Base-by-base conservation (phyloP, 2,888 invertebrate species). In the Drosophila quinaria region DNA sequence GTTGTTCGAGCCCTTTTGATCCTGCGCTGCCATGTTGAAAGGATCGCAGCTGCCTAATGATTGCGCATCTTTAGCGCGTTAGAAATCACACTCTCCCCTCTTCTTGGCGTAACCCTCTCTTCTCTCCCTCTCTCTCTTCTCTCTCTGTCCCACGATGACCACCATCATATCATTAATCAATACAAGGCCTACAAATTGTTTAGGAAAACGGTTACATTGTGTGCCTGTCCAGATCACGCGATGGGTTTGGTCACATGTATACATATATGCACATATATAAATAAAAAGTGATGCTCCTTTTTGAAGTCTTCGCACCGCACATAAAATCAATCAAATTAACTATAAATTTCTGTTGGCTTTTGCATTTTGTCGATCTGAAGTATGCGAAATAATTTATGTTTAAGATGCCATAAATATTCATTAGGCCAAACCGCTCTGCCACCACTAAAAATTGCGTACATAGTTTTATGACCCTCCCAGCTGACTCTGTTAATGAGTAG, bases 301-400 rank as follows among this genome's bases (percentile, higher is more conserved):
- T 44, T 55, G 70, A 37, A 46, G 51, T 66, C 60, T 65, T 50
- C 22, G 50, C 41, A 46, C 59, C 62, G 61, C 77, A 73, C 85
- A 84, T 87, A 90, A 90, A 87, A 87, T 90, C 90, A 90, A 87
- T 87, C 89, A 87, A 87, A 89, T 90, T 81, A 78, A 80, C 81
- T 81, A 90, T 87, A 89, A 90, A 83, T 81, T 73, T 77, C 31
- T 54, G 70, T 55, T 64, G 64, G 67, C 63, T 74, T 74, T 55
- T 62, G 58, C 51, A 56, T 60, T 56, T 74, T 11, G 19, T 82
- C 66, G 72, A 76, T 76, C 71, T 70, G 50, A 58, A 64, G 64
- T 82, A 86, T 83, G 87, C 89, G 74, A 90, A 86, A 86, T 88
- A 90, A 78, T 87, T 80, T 83, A 89, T 76, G 89, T 78, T 85